A percentile compares a stretch with the other conserved stretches of the same genome.
Conservation (phyloP, 1,140 invertebrate species). For the Drosophila cardini region DNA sequence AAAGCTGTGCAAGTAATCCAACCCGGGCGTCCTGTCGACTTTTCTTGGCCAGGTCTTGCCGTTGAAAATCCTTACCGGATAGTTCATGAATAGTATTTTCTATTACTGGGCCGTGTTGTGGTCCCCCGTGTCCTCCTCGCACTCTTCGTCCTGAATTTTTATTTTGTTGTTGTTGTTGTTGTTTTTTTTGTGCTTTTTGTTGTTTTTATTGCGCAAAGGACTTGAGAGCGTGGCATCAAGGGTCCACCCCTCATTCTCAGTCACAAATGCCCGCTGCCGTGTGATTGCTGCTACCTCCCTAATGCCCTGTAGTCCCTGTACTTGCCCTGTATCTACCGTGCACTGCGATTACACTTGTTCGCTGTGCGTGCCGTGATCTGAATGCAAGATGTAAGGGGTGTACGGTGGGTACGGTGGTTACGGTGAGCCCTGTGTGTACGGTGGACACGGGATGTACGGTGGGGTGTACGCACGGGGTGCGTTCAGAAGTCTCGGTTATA, state of each 20-base stretch:
- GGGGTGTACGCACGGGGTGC: conserved; percentile 13
- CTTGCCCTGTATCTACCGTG: conserved; percentile 10
- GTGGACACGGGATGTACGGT: conserved; percentile 16
- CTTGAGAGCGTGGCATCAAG: conserved; percentile 28
- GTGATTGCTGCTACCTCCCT: conserved; percentile 59
- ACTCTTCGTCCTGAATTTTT: conserved; percentile 4
- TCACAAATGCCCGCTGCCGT: conserved; percentile 40
- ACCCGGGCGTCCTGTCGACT: conserved; percentile 6
- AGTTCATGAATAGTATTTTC: conserved; percentile 70
- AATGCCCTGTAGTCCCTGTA: conserved; percentile 13
- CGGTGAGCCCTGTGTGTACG: background rate
- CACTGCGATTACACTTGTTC: conserved; percentile 68
- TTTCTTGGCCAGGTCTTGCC: background rate
- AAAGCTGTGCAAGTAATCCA: conserved; percentile 49
- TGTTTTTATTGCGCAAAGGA: conserved; percentile 72
- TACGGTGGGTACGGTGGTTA: background rate
- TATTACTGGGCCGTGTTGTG: conserved; percentile 64
- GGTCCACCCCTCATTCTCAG: conserved; percentile 16
- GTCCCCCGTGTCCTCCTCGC: conserved; percentile 56
- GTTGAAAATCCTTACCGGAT: conserved; percentile 52
- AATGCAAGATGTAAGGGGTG: conserved; percentile 5
- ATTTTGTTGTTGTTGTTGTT: conserved; percentile 54
- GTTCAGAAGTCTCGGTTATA: conserved; percentile 50
- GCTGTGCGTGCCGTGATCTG: conserved; percentile 23
- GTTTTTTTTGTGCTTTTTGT: conserved; percentile 42